phyloP scores from a whole-genome alignment of 2,888 invertebrate genomes.

The Megaustenia siamemsis region DNA sequence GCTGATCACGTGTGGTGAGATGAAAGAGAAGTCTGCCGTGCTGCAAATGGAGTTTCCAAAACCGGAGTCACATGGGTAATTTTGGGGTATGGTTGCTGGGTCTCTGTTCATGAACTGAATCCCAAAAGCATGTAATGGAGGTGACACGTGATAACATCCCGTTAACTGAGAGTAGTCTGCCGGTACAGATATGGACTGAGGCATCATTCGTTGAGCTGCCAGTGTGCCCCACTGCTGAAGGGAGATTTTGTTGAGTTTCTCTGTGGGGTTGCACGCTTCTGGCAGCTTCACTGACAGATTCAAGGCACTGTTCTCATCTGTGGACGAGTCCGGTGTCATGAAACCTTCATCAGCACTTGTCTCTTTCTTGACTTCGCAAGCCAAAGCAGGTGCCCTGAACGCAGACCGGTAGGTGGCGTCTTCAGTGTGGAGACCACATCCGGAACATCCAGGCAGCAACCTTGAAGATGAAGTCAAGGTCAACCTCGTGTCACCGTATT shows the following conservation, averaged over 20 bases:
- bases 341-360: slow-evolving; percentile 31
- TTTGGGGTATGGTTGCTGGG: background rate
- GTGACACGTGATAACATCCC: slow-evolving; percentile 57
- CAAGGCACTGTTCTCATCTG: slow-evolving; percentile 51
- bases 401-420: slow-evolving; percentile 21
- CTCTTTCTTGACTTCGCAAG: background rate
- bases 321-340: slow-evolving; percentile 57
- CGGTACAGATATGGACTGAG: slow-evolving; percentile 62
- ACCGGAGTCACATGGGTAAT: background rate
- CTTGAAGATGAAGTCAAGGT: background rate
- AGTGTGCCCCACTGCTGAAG: slow-evolving; percentile 11
- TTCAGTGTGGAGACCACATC: background rate
- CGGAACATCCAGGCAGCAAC: background rate
- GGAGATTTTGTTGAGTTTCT: background rate
- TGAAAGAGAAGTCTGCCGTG: background rate
- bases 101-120: slow-evolving; percentile 28
- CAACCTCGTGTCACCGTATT: background rate
- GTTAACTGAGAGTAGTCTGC: slow-evolving; percentile 59
- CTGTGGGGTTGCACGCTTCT: background rate
- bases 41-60: background rate
- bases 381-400: slow-evolving; percentile 10
- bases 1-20: slow-evolving; percentile 3
- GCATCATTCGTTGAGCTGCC: slow-evolving; percentile 64
- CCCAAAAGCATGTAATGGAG: slow-evolving; percentile 39
- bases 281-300: slow-evolving; percentile 49